Evolutionary conservation across 2,797 vertebrate genomes (phyloP).

Genomic region (Falco biarmicus): DNA sequence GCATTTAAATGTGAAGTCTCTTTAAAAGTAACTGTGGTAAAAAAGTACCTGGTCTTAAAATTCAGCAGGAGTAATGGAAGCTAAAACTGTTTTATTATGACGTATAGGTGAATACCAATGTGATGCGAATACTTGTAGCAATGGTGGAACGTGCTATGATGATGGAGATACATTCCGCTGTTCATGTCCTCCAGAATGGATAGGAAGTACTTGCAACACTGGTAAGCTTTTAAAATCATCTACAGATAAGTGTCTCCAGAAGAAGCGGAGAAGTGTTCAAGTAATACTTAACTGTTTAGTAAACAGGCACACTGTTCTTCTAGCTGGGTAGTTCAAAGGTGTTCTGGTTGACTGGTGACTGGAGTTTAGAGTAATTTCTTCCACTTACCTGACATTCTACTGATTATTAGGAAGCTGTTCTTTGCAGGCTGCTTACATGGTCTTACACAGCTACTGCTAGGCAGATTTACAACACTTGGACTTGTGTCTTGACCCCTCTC

Average conservation of each 20-base stretch:
- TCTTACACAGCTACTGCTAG: not conserved
- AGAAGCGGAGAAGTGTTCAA: not conserved
- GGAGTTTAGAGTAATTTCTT: not conserved
- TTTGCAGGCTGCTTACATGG: not conserved
- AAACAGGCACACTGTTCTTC: not conserved
- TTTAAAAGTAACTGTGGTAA: not conserved
- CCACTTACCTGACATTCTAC: not conserved
- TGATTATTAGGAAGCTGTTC: not conserved
- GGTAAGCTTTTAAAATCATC: constrained; percentile 76
- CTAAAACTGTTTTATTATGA: not conserved
- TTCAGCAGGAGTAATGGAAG: not conserved
- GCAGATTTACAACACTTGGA: not conserved
- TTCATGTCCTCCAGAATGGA: constrained; percentile 88
- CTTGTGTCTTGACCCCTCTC: not conserved
- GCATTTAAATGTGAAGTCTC: not conserved
- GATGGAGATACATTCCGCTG: constrained; percentile 91
- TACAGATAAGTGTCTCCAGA: not conserved
- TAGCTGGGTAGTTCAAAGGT: not conserved
- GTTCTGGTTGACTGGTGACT: not conserved
- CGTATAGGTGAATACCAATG: constrained; percentile 91
- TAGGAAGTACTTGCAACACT: constrained; percentile 89
- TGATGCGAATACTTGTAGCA: constrained; percentile 90
- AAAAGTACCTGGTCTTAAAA: not conserved
- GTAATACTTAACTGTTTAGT: not conserved
- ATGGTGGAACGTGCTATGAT: constrained; percentile 92